Base-by-base conservation (phyloP, 2,797 vertebrate species). In the Brachyalestes nurse region DNA sequence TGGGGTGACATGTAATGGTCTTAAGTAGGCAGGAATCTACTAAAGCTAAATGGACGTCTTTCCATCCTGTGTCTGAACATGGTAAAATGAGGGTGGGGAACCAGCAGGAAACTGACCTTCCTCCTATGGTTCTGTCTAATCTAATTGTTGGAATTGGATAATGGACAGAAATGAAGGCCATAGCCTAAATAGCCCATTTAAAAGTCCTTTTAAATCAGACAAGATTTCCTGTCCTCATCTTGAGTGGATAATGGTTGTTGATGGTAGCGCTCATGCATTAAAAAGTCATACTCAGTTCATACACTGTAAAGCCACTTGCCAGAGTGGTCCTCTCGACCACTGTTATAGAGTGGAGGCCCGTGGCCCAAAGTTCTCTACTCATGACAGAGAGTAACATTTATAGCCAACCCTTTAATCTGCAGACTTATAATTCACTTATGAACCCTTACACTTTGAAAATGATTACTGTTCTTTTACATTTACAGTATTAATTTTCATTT, bases 61-160 rank as follows among this genome's bases (percentile, higher is more conserved):
- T 34, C 25, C 19, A 19, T 34, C n/a, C 34, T 76, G 65, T 55
- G 42, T 16, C 57, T 70, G 60, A 62, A 13, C 42, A 55, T 75
- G 23, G 23, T 66, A 47, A 23, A 80, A 25, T 28, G 23, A 64
- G 38, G 23, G 51, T 51, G 69, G 49, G 47, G 69, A 72, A 72
- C 47, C 49, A 72, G 12, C 69, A 55, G 75, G 77, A 85, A 73
- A 64, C 66, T 19, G 21, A 13, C 42, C 72, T 85, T 78, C 38
- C 65, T 79, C 34, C 17, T 57, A 12, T 55, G 78, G 45, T 77
- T 40, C 73, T 74, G 65, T 64, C 51, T 69, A 34, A 80, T 77
- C 65, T 81, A 81, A 85, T 75, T 60, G 69, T 81, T 77, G 60
- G 25, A n/a, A 86, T 72, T 78, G 17, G 6, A 83, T 16, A 34